Percentiles rank a stretch among this genome's conserved stretches.
These are phyloP conservation scores for Ochropleura plecta DNA, from an alignment of 2,888 invertebrate genomes.

Conservation along the genomic window DNA sequence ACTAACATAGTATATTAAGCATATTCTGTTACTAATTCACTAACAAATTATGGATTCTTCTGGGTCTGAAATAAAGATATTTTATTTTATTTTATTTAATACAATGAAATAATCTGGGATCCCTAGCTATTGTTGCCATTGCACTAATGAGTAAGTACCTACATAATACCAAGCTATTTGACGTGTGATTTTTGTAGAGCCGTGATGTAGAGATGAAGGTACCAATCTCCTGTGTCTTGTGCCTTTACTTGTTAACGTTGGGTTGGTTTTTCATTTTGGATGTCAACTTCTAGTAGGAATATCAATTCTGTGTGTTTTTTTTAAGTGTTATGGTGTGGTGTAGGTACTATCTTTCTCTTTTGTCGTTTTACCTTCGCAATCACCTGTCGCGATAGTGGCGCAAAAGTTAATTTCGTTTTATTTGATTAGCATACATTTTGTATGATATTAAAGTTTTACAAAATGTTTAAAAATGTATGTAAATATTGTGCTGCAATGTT, in stretches of 20 bases:
- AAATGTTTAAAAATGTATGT: constrained; percentile 59
- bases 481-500: constrained; percentile 69
- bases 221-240: neutral
- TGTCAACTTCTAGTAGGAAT: neutral
- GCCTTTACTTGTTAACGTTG: neutral
- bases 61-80: too few species aligned
- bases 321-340: neutral
- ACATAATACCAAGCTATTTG: too few species aligned
- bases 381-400: constrained; percentile 1
- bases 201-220: neutral
- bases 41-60: too few species aligned
- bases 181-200: neutral
- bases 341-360: neutral
- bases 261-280: neutral
- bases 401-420: constrained; percentile 35
- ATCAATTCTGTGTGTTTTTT: neutral
- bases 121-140: constrained; percentile 5
- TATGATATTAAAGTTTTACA: constrained; percentile 48
- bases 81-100: too few species aligned
- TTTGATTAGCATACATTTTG: constrained; percentile 56
- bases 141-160: constrained; percentile 13
- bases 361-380: constrained; percentile 21
- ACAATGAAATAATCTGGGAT: constrained; percentile 12
- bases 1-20: too few species aligned
- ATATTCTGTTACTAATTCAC: too few species aligned